Evolutionary conservation across 2,113 vertebrate genomes (phyloP).

Genomic region (Zosterops lateralis): DNA sequence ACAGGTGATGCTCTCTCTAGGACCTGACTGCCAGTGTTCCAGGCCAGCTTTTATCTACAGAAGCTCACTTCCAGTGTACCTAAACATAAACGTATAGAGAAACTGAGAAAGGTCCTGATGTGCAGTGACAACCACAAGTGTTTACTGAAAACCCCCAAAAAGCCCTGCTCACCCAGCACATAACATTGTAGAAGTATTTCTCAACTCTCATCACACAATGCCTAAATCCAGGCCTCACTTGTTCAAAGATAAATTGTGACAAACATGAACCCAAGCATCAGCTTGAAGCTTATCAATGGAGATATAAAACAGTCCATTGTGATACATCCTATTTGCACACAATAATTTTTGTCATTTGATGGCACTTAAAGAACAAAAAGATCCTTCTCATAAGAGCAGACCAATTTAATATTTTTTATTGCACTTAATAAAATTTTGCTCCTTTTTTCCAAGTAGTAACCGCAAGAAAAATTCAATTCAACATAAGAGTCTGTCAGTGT

Average conservation of each 20-base stretch:
- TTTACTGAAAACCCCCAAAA: neutral
- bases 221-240: neutral
- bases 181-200: neutral
- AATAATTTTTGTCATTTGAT: neutral
- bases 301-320: rapidly evolving
- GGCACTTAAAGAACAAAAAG: neutral
- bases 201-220: neutral
- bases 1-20: neutral
- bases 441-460: neutral
- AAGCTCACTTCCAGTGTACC: neutral
- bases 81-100: neutral
- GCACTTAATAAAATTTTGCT: neutral
- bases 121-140: neutral
- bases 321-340: neutral
- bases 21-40: neutral
- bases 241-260: neutral
- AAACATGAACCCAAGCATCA: neutral
- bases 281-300: neutral
- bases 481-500: neutral
- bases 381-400: neutral
- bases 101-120: neutral
- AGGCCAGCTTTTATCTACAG: neutral
- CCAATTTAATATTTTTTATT: neutral
- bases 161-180: neutral
- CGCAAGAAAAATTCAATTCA: neutral